Evolutionary conservation across 2,888 invertebrate genomes (phyloP).

Genomic region (Coleophora flavipennella): DNA sequence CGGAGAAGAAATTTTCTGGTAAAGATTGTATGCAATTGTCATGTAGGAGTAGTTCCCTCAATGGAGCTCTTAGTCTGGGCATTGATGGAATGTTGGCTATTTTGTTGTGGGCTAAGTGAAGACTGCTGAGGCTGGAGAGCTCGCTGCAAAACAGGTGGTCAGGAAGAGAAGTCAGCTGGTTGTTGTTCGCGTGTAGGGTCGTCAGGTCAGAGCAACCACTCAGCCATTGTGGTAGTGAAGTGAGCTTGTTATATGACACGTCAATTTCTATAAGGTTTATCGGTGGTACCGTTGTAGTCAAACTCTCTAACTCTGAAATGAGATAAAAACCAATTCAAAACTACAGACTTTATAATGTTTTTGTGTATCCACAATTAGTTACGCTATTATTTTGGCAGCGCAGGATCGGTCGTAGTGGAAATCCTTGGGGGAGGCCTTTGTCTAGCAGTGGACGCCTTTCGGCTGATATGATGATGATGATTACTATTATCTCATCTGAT

Average conservation of each 20-base stretch:
- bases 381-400: too few species aligned
- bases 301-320: slow-evolving; percentile 79
- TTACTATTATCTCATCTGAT: too few species aligned
- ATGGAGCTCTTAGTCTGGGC: slow-evolving; percentile 74
- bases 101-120: slow-evolving; percentile 85
- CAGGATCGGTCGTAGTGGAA: too few species aligned
- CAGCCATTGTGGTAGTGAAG: slow-evolving; percentile 83
- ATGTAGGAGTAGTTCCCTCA: slow-evolving; percentile 82
- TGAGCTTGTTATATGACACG: slow-evolving; percentile 83
- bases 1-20: slow-evolving; percentile 83
- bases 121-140: slow-evolving; percentile 78
- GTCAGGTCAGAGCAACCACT: slow-evolving; percentile 80
- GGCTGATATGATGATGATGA: too few species aligned
- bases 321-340: too few species aligned
- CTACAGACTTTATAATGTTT: too few species aligned
- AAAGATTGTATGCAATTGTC: slow-evolving; percentile 83
- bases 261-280: slow-evolving; percentile 82
- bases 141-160: slow-evolving; percentile 83
- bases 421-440: too few species aligned
- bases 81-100: slow-evolving; percentile 81
- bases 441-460: too few species aligned
- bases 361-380: too few species aligned
- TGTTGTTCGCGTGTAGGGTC: slow-evolving; percentile 83
- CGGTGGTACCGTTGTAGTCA: slow-evolving; percentile 80
- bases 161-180: slow-evolving; percentile 78